A percentile compares a stretch with the other conserved stretches of the same genome.
phyloP scores from a whole-genome alignment of 1,140 invertebrate species.

The Protaetia brevitarsis region DNA sequence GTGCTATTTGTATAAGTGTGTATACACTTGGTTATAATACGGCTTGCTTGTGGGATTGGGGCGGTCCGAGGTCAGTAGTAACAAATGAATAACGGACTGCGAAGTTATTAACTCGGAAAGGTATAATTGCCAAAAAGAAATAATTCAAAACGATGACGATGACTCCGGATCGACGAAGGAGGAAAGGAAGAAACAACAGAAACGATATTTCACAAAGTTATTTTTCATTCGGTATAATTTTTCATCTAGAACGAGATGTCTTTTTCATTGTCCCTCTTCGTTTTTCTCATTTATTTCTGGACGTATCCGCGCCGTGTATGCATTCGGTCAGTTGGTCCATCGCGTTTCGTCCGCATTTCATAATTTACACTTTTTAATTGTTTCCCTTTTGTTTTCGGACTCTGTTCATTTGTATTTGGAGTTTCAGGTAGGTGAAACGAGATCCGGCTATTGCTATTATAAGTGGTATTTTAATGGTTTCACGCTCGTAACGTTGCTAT shows the following conservation, averaged over 20 bases:
- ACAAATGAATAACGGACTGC: constrained; percentile 27
- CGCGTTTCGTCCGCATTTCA: constrained; percentile 27
- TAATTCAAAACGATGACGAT: constrained; percentile 27
- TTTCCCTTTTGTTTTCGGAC: constrained; percentile 37
- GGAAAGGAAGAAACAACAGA: constrained; percentile 25
- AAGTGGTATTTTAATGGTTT: constrained; percentile 8
- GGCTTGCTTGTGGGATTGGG: constrained; percentile 2
- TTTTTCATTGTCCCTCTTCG: constrained; percentile 21
- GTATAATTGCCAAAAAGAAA: constrained; percentile 34
- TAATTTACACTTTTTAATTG: constrained; percentile 44
- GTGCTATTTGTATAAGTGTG: neutral
- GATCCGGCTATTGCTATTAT: constrained; percentile 1
- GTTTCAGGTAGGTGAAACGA: constrained; percentile 14
- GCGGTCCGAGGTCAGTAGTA: constrained; percentile 18
- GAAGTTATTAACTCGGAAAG: constrained; percentile 34
- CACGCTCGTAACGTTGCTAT: neutral
- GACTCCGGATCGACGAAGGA: constrained; percentile 7
- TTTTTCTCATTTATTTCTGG: neutral
- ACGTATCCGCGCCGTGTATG: neutral
- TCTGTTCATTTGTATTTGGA: constrained; percentile 31
- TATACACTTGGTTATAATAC: neutral
- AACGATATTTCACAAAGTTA: constrained; percentile 39
- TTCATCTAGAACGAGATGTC: constrained; percentile 39
- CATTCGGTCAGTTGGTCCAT: neutral
- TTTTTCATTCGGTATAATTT: constrained; percentile 40